Evolutionary conservation across 2,797 vertebrate genomes (phyloP), one percentile per base, ranked within the genome.

Genomic region (Spinus olivaceus): DNA sequence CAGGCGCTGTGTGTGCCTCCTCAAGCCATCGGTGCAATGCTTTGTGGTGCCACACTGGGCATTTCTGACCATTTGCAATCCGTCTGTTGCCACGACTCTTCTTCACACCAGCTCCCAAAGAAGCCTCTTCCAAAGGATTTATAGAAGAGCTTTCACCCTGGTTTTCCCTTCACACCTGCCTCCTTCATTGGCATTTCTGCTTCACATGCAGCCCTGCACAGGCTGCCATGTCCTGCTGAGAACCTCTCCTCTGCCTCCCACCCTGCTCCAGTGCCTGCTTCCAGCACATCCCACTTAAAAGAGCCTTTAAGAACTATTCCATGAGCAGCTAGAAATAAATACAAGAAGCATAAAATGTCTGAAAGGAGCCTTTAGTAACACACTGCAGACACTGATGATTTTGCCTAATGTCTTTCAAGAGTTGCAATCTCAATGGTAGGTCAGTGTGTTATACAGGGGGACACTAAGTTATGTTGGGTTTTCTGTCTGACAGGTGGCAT

Each of bases 331-430:
- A 91, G 81, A 91, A 91, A 94, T 87, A 91, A 92, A 95, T 78
- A 92, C 63, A 92, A 73, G 74, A 88, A 92, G 67, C 56, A 64
- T 14, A 66, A 63, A 32, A 73, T 15, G 54, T 83, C 87, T 76
- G 47, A 93, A 95, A 91, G 0, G 3, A 88, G 77, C 30, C 65
- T 92, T 94, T 83, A 95, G 87, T 74, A 88, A 81, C 54, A 87
- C 54, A 49, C 63, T 88, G 81, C 60, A 89, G 56, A 57, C 44
- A 87, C 17, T 19, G 63, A 70, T 32, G 60, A 54, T 27, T 92
- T 74, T 65, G 44, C 63, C 73, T 84, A n/a, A n/a, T 1, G 0
- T 59, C 49, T 67, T 80, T 72, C 72, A 42, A 54, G 49, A 64
- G 56, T 1, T 77, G 27, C 33, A 54, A 23, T 35, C 33, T 66